phyloP scores from a whole-genome alignment of 2,113 vertebrate species.

The Fulica atra region DNA sequence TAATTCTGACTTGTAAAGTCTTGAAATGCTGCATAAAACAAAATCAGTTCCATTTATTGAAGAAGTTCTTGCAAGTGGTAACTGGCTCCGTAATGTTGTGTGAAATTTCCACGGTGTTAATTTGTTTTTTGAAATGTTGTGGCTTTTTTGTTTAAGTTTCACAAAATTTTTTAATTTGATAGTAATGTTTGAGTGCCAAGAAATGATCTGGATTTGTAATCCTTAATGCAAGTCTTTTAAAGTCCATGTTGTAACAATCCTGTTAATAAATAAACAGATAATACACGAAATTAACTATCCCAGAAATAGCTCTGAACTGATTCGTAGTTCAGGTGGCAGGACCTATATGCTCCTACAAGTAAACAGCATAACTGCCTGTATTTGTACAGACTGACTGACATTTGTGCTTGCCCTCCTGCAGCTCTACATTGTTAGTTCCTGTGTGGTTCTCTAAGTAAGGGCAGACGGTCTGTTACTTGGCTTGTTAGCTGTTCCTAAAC shows the following conservation, averaged over 20 bases:
- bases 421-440: background rate
- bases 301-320: background rate
- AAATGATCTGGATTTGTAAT: conserved; percentile 30
- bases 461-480: background rate
- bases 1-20: background rate
- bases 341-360: background rate
- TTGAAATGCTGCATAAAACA: background rate
- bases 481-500: background rate
- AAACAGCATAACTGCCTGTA: fast-evolving
- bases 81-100: background rate
- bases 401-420: background rate
- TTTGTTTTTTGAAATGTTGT: background rate
- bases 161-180: background rate
- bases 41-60: background rate
- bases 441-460: background rate
- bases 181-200: conserved; percentile 31
- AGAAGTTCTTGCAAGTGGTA: conserved; percentile 1
- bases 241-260: conserved; percentile 31
- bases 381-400: background rate
- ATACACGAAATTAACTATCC: background rate
- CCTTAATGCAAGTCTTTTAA: background rate
- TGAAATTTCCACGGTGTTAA: background rate
- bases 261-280: conserved; percentile 44
- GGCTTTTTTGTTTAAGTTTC: background rate
- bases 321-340: background rate